A percentile compares a stretch with the other conserved stretches of the same genome.
phyloP scores from a whole-genome alignment of 1,140 invertebrate genomes.

The Lasaia peninsularis region DNA sequence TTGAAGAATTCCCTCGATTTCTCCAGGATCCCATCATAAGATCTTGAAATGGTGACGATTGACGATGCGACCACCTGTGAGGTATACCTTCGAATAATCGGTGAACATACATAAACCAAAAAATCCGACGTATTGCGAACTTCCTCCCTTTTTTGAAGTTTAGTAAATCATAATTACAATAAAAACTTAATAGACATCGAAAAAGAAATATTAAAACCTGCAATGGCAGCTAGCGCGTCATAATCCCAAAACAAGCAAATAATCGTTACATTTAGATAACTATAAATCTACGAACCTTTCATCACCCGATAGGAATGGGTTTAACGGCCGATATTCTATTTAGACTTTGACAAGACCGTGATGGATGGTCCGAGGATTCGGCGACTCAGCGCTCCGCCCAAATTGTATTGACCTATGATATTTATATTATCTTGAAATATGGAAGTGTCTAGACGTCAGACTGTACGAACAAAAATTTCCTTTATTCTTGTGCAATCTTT shows the following conservation, averaged over 20 bases:
- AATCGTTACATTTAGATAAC: background rate
- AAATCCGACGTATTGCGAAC: too few species aligned
- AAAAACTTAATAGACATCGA: background rate
- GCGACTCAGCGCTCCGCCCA: background rate
- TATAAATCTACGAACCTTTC: background rate
- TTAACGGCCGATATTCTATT: constrained; percentile 11
- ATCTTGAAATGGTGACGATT: too few species aligned
- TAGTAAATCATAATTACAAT: too few species aligned
- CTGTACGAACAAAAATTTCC: background rate
- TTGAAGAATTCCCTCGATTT: too few species aligned
- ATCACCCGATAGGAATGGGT: constrained; percentile 4
- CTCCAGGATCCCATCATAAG: too few species aligned
- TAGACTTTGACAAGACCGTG: constrained; percentile 1
- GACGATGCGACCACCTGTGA: too few species aligned
- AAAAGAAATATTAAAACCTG: background rate
- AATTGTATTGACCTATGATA: constrained; percentile 10
- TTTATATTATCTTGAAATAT: constrained; percentile 8
- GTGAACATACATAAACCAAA: too few species aligned
- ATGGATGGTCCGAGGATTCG: constrained; percentile 3
- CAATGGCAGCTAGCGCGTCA: background rate
- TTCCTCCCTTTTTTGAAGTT: too few species aligned
- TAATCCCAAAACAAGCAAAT: background rate
- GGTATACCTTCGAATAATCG: too few species aligned
- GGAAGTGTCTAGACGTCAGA: constrained; percentile 3
- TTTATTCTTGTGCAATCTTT: background rate